A percentile compares a stretch with the other conserved stretches of the same genome.
phyloP scores from a whole-genome alignment of 2,797 vertebrate species.

The Siniperca obscura region DNA sequence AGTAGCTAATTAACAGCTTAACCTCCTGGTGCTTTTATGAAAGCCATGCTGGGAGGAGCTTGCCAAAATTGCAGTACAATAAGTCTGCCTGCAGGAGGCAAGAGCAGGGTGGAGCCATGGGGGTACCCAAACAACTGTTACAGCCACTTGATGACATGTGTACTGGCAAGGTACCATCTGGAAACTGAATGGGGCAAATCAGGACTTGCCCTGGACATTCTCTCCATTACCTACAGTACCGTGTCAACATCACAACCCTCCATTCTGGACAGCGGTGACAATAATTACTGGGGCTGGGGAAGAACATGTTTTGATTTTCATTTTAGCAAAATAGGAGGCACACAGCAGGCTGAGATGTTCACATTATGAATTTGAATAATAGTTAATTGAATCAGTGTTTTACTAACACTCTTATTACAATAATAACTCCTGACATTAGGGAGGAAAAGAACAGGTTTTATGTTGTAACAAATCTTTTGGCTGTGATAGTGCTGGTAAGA shows the following conservation, averaged over 20 bases:
- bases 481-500: slow-evolving; percentile 10
- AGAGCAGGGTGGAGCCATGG: slow-evolving; percentile 76
- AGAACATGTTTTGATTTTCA: slow-evolving; percentile 60
- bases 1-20: slow-evolving; percentile 89
- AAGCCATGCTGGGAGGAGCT: slow-evolving; percentile 81
- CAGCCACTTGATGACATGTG: slow-evolving; percentile 80
- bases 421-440: slow-evolving; percentile 13
- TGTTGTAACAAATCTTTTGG: slow-evolving; percentile 22
- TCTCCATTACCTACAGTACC: slow-evolving; percentile 58
- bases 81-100: slow-evolving; percentile 86
- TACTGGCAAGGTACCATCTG: slow-evolving; percentile 80
- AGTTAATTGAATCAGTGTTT: slow-evolving; percentile 23
- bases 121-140: slow-evolving; percentile 79
- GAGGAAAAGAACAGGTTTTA: slow-evolving; percentile 20
- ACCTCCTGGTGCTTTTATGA: slow-evolving; percentile 87
- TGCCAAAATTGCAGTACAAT: slow-evolving; percentile 81
- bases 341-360: slow-evolving; percentile 51
- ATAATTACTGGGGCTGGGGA: slow-evolving; percentile 72
- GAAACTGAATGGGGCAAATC: slow-evolving; percentile 80
- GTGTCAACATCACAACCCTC: slow-evolving; percentile 71
- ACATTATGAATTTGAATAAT: slow-evolving; percentile 51
- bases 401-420: slow-evolving; percentile 21
- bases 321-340: slow-evolving; percentile 65
- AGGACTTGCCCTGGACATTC: slow-evolving; percentile 73
- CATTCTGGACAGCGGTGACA: slow-evolving; percentile 73